Base-by-base conservation (phyloP, 2,888 invertebrate species). In the Lasioglossum zephyrum region DNA sequence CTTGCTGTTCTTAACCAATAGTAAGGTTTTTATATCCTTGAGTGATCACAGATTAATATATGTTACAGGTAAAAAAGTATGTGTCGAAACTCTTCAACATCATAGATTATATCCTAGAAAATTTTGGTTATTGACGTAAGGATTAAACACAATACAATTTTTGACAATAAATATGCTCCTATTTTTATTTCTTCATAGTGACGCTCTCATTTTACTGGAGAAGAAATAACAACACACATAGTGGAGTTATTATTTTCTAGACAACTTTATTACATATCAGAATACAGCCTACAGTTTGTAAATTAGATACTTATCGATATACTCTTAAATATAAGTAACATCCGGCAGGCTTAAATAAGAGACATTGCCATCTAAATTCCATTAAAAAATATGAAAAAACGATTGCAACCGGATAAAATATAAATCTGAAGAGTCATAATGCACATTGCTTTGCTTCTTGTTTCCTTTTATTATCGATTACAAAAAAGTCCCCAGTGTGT, bases 221-320 rank as follows among this genome's bases (percentile, higher is more conserved):
- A 18, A 36, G 31, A 36, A 49, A 36, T 5, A 31, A 22, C 18
- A 36, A 49, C 13, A 53, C 44, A 36, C 13, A n/a, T 22, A n/a
- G 4, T n/a, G 6, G 41, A 57, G 5, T 44, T 44, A 77, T 81
- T 91, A 91, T 93, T 94, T 93, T 93, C 93, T 94, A 94, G 92
- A 94, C 93, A 94, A 93, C 93, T 94, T 94, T 94, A 94, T 94
- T 94, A 93, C 93, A 93, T 93, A 92, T 93, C 93, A 94, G 93
- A 94, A 93, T 94, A 94, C 93, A 94, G 92, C 91, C 94, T 94
- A 94, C 93, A 93, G 93, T 92, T 93, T 91, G 93, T 93, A 93
- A 92, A 93, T 93, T 92, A 93, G 91, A 90, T 92, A 92, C 92
- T 92, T 94, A 92, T 92, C 90, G 89, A 93, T 94, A 93, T 93